Base-by-base conservation (phyloP, 2,888 invertebrate species). In the Agrotis puta region DNA sequence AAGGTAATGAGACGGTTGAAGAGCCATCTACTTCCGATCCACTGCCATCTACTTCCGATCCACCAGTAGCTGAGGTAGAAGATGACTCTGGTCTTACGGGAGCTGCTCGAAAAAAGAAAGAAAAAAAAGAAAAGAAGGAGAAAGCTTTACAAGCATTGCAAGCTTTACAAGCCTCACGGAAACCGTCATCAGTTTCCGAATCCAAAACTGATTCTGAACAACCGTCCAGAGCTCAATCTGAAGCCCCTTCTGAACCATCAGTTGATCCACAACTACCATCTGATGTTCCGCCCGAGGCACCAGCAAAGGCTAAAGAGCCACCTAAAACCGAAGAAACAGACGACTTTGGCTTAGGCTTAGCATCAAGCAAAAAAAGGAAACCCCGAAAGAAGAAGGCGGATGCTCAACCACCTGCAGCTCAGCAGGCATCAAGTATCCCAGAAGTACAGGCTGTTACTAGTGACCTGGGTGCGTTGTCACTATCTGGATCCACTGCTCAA, bases 101-200 rank as follows among this genome's bases (percentile, higher is more conserved):
- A 20, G 80, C 72, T 27, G 85, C 77, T 14, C 83, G 81, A 27
- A 88, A 82, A 51, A 90, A 75, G 79, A 86, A 76, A 7, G 78
- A 57, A 81, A 87, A 77, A 43, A 83, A 77, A 51, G 70, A 80
- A 3, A 89, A 84, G 56, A 90, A 90, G 63, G 90, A 91, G 65
- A 85, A 79, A 53, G 73, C 84, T 14, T 65, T 63, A 24, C 81
- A 79, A 51, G 76, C 68, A 18, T 53, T 68, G 18, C 70, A 63
- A 76, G 76, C 79, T 13, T 39, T 74, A 6, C 81, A 79, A 51
- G 66, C 67, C 1, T 59, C 81, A 39, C 57, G 76, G 43, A 83
- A 82, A 50, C 72, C 71, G 33, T 18, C 70, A 9, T 24, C 50
- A 24, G 27, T 18, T 33, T 67, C 71, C 6, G 75, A 67, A 57